A percentile compares a stretch with the other conserved stretches of the same genome.
These are phyloP conservation scores for Agrotis exclamationis DNA, from an alignment of 2,888 invertebrate genomes.

Conservation along the genomic window DNA sequence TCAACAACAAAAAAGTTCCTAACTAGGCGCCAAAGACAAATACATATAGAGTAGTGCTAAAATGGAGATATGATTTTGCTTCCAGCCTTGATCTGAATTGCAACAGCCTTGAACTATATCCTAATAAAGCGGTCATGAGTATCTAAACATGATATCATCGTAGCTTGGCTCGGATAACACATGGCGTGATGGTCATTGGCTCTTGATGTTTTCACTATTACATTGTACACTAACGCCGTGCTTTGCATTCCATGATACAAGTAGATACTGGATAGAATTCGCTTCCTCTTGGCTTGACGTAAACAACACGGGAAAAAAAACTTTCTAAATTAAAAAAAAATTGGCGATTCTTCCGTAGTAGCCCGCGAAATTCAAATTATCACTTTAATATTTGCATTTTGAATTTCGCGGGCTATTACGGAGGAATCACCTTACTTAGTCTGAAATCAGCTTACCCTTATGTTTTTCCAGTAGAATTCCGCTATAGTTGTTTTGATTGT, in stretches of 20 bases:
- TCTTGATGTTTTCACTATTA: constrained; percentile 48
- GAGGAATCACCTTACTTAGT: too few species aligned
- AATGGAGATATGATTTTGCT: constrained; percentile 21
- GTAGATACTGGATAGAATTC: constrained; percentile 6
- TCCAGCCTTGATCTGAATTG: constrained; percentile 60
- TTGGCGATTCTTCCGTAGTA: too few species aligned
- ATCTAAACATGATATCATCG: constrained; percentile 60
- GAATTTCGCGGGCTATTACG: too few species aligned
- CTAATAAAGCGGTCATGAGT: constrained; percentile 53
- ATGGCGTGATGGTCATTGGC: constrained; percentile 53
- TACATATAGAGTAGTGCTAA: constrained; percentile 17
- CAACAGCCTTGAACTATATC: constrained; percentile 61
- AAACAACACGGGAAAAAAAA: background rate
- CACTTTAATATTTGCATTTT: too few species aligned
- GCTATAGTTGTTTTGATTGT: too few species aligned
- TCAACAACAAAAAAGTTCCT: background rate
- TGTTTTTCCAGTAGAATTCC: too few species aligned
- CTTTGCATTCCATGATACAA: constrained; percentile 40
- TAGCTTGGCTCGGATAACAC: constrained; percentile 51
- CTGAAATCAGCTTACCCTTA: too few species aligned
- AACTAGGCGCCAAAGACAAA: constrained; percentile 19
- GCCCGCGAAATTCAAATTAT: too few species aligned
- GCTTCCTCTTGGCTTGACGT: background rate
- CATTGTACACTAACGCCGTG: constrained; percentile 38
- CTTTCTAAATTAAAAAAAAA: too few species aligned